Conservation (phyloP, 2,113 vertebrate species). For the Passerina amoena region DNA sequence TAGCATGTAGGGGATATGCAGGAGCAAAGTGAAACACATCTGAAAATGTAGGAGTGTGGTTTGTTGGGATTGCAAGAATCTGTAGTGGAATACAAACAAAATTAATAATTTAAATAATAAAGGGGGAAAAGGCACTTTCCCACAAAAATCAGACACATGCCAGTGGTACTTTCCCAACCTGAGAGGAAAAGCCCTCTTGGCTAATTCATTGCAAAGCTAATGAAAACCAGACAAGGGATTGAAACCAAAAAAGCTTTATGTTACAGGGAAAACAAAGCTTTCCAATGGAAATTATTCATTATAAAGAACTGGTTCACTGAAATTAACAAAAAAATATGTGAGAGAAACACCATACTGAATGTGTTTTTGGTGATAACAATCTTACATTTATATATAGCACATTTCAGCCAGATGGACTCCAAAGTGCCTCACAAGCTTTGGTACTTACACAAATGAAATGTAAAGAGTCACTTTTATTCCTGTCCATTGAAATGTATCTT, state of each 20-base stretch:
- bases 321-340: slow-evolving; percentile 75
- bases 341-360: slow-evolving; percentile 73
- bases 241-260: slow-evolving; percentile 70
- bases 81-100: neutral
- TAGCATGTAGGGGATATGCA: neutral
- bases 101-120: slow-evolving; percentile 11
- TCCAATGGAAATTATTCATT: slow-evolving; percentile 80
- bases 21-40: neutral
- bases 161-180: slow-evolving; percentile 56
- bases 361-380: slow-evolving; percentile 72
- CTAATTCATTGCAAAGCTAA: slow-evolving; percentile 71
- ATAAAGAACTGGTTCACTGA: slow-evolving; percentile 70
- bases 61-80: neutral
- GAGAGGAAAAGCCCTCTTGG: slow-evolving; percentile 68
- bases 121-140: slow-evolving; percentile 12
- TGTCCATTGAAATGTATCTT: slow-evolving; percentile 28
- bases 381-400: slow-evolving; percentile 58
- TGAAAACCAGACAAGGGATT: slow-evolving; percentile 72
- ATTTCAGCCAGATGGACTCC: slow-evolving; percentile 66
- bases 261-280: slow-evolving; percentile 73
- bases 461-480: slow-evolving; percentile 50
- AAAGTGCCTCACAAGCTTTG: slow-evolving; percentile 56
- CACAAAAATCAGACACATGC: slow-evolving; percentile 42
- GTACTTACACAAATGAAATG: slow-evolving; percentile 33
- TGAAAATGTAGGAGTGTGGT: neutral